phyloP scores from a whole-genome alignment of 2,888 invertebrate species.

The Sycophila texana region DNA sequence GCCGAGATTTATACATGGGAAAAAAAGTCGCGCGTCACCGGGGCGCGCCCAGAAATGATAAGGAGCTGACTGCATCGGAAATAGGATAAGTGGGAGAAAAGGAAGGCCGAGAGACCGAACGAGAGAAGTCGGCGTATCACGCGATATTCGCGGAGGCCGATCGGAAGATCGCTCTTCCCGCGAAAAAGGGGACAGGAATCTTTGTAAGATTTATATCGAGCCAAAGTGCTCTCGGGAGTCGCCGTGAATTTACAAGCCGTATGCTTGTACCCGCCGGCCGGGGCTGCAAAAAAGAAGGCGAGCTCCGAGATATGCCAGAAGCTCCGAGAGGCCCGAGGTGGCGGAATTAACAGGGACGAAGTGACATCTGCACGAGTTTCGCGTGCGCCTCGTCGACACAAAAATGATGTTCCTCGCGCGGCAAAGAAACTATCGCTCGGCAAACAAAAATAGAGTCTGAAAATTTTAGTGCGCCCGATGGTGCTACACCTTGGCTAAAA shows the following conservation, averaged over 20 bases:
- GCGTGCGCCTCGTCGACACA: neutral
- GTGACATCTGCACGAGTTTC: conserved; percentile 23
- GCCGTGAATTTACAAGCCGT: conserved; percentile 46
- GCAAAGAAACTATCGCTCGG: conserved; percentile 27
- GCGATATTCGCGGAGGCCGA: conserved; percentile 36
- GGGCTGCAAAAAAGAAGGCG: conserved; percentile 25
- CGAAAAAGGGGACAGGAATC: conserved; percentile 27
- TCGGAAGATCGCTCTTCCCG: conserved; percentile 19
- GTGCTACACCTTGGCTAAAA: conserved; percentile 6
- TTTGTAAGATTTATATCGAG: conserved; percentile 44
- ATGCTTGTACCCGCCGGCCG: conserved; percentile 22
- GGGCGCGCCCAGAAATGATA: conserved; percentile 37
- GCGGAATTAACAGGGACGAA: conserved; percentile 29
- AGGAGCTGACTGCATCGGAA: conserved; percentile 24
- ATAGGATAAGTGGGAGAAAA: conserved; percentile 36
- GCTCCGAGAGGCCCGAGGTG: conserved; percentile 2
- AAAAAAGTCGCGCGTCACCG: conserved; percentile 57
- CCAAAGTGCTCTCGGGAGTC: conserved; percentile 3
- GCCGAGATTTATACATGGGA: conserved; percentile 53
- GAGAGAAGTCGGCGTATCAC: conserved; percentile 15
- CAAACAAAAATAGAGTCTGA: conserved; percentile 38
- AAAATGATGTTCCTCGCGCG: conserved; percentile 32
- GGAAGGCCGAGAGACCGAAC: neutral
- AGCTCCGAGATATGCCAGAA: neutral
- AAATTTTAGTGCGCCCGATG: conserved; percentile 21